Evolutionary conservation across 2,113 vertebrate genomes (phyloP), one percentile per base, ranked within the genome.

Genomic region (Scatophagus argus): DNA sequence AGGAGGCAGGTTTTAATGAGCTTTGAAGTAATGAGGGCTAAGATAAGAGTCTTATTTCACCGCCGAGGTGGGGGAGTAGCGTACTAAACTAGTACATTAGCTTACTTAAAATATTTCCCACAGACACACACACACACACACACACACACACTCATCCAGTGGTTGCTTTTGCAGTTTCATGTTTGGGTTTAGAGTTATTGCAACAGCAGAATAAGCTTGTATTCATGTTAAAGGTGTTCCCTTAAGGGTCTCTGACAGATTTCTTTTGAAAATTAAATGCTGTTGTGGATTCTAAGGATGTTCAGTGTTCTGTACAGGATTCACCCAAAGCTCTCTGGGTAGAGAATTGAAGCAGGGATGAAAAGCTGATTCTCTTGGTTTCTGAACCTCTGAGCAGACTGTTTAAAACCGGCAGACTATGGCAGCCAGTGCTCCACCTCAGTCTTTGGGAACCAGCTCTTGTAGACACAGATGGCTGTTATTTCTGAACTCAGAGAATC

Each of bases 41-140:
- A 81, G 90, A 89, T 92, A 91, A 93, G 89, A 87, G 49, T 83
- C 86, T 92, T 89, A 89, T 79, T 88, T 87, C 86, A 69, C 68
- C 56, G n/a, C 55, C 1, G 21, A 58, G 31, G 51, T 51, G 9
- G 58, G 38, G 43, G 27, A 12, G n/a, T 55, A 62, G 29, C n/a
- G 21, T 31, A 55, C 34, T 55, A 44, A 44, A 59, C 49, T 36
- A 16, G 58, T 34, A 79, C 49, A 76, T 87, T 55, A 59, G 27
- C 43, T 81, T 31, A 8, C 51, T 74, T 67, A 31, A 63, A 61
- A 80, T 73, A 36, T 32, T 21, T 9, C 8, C n/a, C n/a, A n/a
- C n/a, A n/a, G n/a, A n/a, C n/a, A n/a, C n/a, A n/a, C 6, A 5
- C 13, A 19, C 46, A 51, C 47, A 64, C 38, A n/a, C 51, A 41